These are phyloP conservation scores for Zonotrichia albicollis DNA, from an alignment of 2,797 vertebrate genomes.

Conservation along the genomic window DNA sequence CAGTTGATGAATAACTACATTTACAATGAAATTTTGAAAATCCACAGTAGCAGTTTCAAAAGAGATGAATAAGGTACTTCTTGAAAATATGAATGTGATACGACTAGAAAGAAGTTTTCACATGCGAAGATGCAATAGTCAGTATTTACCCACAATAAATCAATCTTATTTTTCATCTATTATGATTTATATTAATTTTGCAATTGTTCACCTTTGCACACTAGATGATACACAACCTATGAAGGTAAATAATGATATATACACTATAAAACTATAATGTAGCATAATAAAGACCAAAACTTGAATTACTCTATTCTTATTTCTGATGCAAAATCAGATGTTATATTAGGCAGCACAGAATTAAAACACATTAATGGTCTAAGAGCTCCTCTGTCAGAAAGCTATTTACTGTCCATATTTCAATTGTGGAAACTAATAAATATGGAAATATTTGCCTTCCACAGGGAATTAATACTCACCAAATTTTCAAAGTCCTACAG, in stretches of 20 bases:
- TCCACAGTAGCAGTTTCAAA: not conserved
- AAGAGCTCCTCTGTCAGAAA: not conserved
- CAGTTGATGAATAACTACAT: not conserved
- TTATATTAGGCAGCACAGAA: not conserved
- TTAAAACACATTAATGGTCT: not conserved
- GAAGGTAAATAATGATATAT: not conserved
- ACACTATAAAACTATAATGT: not conserved
- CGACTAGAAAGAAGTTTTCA: not conserved
- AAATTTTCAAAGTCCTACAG: not conserved
- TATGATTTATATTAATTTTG: not conserved
- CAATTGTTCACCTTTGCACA: not conserved
- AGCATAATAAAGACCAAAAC: not conserved
- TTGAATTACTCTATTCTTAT: not conserved
- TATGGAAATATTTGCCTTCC: not conserved
- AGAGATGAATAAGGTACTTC: not conserved
- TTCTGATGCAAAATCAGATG: not conserved
- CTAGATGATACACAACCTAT: not conserved
- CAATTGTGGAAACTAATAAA: not conserved
- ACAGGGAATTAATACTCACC: not conserved
- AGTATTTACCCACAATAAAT: not conserved
- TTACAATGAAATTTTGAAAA: not conserved
- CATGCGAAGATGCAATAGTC: not conserved
- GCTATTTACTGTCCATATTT: rapidly evolving
- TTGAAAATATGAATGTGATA: not conserved
- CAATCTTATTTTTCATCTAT: not conserved